Evolutionary conservation across 92 coral and sea anemone genomes (phyloP).

Genomic region (Scolanthus callimorphus): DNA sequence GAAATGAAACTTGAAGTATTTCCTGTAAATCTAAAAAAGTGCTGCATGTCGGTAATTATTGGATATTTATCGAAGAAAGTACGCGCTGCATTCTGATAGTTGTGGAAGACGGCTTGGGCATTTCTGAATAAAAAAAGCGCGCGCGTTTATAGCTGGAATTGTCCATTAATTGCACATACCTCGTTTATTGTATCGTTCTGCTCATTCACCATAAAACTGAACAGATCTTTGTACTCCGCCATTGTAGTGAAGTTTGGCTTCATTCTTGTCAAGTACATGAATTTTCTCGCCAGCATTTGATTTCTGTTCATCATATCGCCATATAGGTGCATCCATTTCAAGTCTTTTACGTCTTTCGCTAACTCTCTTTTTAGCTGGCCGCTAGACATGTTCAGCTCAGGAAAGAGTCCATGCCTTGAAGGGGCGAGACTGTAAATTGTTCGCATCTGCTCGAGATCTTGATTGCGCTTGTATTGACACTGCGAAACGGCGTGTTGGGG

Average conservation of each 20-base stretch:
- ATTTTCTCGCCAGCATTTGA: slow-evolving; percentile 1
- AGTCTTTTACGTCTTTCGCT: slow-evolving; percentile 2
- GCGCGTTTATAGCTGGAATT: too few species aligned
- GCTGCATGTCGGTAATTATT: too few species aligned
- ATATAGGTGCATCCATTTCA: slow-evolving; percentile 19
- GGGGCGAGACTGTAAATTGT: slow-evolving; percentile 15
- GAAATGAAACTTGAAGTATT: slow-evolving; percentile 58
- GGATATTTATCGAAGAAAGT: too few species aligned
- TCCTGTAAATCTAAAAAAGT: slow-evolving; percentile 32
- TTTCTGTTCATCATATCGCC: slow-evolving; percentile 8
- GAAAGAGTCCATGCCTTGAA: slow-evolving; percentile 14
- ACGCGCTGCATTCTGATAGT: too few species aligned
- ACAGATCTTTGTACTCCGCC: neutral
- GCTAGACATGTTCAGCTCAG: slow-evolving; percentile 7
- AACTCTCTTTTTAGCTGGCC: neutral
- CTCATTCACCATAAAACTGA: neutral
- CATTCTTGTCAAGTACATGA: neutral
- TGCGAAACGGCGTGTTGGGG: neutral
- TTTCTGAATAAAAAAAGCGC: too few species aligned
- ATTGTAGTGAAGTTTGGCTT: slow-evolving; percentile 3
- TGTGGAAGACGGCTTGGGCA: too few species aligned
- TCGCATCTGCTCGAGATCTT: slow-evolving; percentile 1
- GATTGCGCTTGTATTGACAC: neutral
- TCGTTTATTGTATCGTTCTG: neutral
- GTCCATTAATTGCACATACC: too few species aligned